These are phyloP conservation scores for Labroides dimidiatus DNA, from an alignment of 2,797 vertebrate genomes.

Conservation along the genomic window DNA sequence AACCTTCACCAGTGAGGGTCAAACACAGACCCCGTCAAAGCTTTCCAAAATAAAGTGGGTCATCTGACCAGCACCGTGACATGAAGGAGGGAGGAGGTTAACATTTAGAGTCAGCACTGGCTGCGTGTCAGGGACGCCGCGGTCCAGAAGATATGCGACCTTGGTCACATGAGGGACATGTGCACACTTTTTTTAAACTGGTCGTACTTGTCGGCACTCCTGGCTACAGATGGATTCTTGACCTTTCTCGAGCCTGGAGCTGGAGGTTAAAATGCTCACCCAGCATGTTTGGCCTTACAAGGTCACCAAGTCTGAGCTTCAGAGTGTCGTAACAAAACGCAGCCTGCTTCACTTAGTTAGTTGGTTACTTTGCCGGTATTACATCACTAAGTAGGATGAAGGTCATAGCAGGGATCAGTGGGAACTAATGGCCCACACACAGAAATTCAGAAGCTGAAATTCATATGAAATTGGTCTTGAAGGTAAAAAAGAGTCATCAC, in stretches of 20 bases:
- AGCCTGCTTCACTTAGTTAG: slow-evolving; percentile 1
- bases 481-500: neutral
- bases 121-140: slow-evolving; percentile 19
- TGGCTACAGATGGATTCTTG: slow-evolving; percentile 46
- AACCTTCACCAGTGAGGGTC: slow-evolving; percentile 56
- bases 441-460: neutral
- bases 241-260: slow-evolving; percentile 35
- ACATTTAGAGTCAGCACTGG: slow-evolving; percentile 14
- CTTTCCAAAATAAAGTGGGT: slow-evolving; percentile 68
- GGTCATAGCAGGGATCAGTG: neutral
- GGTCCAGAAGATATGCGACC: slow-evolving; percentile 55
- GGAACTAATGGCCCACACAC: neutral
- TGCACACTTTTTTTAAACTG: slow-evolving; percentile 32
- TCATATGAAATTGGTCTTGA: neutral
- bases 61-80: slow-evolving; percentile 45
- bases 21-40: slow-evolving; percentile 39
- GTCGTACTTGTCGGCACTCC: slow-evolving; percentile 25
- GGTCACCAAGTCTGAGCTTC: neutral
- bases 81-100: neutral
- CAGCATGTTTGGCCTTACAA: neutral
- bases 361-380: slow-evolving; percentile 22
- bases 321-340: slow-evolving; percentile 10
- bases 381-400: slow-evolving; percentile 15
- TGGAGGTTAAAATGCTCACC: slow-evolving; percentile 12
- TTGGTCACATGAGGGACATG: slow-evolving; percentile 41